Base-by-base conservation (phyloP, 2,113 vertebrate species). In the Castor canadensis region DNA sequence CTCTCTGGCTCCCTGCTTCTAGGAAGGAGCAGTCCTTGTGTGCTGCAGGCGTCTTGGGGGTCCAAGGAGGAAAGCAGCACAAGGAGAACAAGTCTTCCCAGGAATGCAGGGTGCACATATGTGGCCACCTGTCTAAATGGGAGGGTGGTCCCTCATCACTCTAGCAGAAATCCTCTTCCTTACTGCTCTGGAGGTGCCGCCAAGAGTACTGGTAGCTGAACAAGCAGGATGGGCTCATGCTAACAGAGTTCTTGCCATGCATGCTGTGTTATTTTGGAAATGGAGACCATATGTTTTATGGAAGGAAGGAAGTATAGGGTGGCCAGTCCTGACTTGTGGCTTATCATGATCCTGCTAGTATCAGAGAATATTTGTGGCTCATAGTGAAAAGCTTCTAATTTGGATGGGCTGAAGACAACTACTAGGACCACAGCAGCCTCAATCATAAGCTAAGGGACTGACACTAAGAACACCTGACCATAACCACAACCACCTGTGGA, bases 191-290 rank as follows among this genome's bases (percentile, higher is more conserved):
- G 79, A 95, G 54, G 54, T 19, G 24, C 30, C 32, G 32, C 72
- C 91, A 30, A 52, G 49, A 73, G 47, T 24, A 28, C 0, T 67
- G 62, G 81, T 28, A 16, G 79, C 38, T 64, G 67, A 64, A 71
- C 3, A 54, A 24, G 80, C 17, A 32, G 43, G 75, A 87, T n/a
- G 54, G 75, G 40, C 19, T 11, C 30, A 35, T 28, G 40, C 67
- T 24, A 11, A 82, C 73, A 49, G 38, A 32, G 90, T 90, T 93
- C 58, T 87, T 49, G 66, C 0, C 0, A 82, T 5, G 83, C 2
- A 13, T 72, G 91, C 93, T 93, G 96, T 24, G 62, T 92, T 87
- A 71, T 0, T 0, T 89, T 84, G 95, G 86, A 94, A 97, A 92
- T 12, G 47, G 89, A 90, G 96, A 96, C 94, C 73, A 94, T 60